Conservation (phyloP, 2,888 invertebrate species). For the Gisinianus flammeolus region DNA sequence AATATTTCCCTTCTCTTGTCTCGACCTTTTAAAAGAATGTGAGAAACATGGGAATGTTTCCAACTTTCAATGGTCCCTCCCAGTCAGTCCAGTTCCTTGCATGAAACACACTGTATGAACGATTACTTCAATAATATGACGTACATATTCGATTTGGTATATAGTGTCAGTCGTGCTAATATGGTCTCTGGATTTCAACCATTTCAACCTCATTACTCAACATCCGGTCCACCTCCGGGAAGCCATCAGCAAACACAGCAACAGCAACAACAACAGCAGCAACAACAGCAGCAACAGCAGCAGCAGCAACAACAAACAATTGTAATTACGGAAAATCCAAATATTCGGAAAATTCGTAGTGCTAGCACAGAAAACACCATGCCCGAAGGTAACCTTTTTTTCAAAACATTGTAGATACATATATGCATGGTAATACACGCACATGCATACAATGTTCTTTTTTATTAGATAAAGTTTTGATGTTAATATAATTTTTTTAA, state of each 20-base stretch:
- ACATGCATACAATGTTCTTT: background rate
- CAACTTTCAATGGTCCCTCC: too few relatives aligned
- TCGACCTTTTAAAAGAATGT: too few relatives aligned
- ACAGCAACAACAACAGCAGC: conserved; percentile 56
- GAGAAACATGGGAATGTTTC: too few relatives aligned
- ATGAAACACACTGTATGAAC: too few relatives aligned
- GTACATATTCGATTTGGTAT: too few relatives aligned
- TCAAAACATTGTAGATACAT: background rate
- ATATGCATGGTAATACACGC: background rate
- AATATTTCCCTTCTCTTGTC: too few relatives aligned
- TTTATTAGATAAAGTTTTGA: too few relatives aligned
- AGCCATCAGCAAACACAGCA: conserved; percentile 65
- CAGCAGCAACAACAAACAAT: conserved; percentile 57
- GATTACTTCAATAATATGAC: too few relatives aligned
- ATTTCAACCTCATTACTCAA: conserved; percentile 55
- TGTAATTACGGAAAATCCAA: conserved; percentile 59
- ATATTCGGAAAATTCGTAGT: conserved; percentile 59
- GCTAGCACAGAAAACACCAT: conserved; percentile 59
- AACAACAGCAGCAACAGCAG: conserved; percentile 34
- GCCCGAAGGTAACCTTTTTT: conserved; percentile 58
- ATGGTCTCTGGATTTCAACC: conserved; percentile 57
- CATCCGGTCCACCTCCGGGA: conserved; percentile 61
- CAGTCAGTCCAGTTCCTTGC: too few relatives aligned
- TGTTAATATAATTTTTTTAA: too few relatives aligned
- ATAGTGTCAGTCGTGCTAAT: conserved; percentile 53